Evolutionary conservation across 2,113 vertebrate genomes (phyloP), one percentile per base, ranked within the genome.

Genomic region (Protomyctophum bolini): DNA sequence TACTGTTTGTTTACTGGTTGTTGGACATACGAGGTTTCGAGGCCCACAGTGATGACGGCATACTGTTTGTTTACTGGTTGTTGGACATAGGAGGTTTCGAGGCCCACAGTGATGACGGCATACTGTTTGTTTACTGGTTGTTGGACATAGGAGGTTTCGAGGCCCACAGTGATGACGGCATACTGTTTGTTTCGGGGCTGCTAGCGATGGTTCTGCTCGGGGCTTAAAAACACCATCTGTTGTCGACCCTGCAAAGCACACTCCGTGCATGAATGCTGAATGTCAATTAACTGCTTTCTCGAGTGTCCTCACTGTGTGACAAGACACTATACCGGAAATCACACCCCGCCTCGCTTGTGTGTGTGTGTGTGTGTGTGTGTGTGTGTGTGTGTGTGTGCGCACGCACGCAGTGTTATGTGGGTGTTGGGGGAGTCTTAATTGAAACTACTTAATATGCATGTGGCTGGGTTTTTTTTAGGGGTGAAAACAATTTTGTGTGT

Each of bases 201-300:
- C 21, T 21, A 21, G 21, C 21, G 21, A 21, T 68, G 70, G 45
- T 83, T 78, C 70, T 68, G 63, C 69, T 47, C 50, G 63, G 69
- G 84, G 59, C 69, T 75, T 77, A 54, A 80, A 80, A 85, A 87
- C 68, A 82, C 85, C 83, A 89, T 89, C 89, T 88, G 86, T 76
- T 77, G 60, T 63, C 48, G 1, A 69, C 73, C 73, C 54, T 74
- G 73, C 75, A 66, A 80, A 73, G 21, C 72, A 63, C 58, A 48
- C 72, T 80, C 76, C 46, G 71, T 81, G 75, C 76, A 80, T 84
- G 86, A 84, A 89, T 85, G 82, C 80, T 80, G 75, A 71, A 83
- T 63, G 71, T 88, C 87, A 86, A 88, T 87, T 89, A 87, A 85
- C 60, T 80, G 71, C 77, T 88, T 83, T 79, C 77, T 88, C 77